Conservation (phyloP, 2,888 invertebrate species). For the Perdita meconis region DNA sequence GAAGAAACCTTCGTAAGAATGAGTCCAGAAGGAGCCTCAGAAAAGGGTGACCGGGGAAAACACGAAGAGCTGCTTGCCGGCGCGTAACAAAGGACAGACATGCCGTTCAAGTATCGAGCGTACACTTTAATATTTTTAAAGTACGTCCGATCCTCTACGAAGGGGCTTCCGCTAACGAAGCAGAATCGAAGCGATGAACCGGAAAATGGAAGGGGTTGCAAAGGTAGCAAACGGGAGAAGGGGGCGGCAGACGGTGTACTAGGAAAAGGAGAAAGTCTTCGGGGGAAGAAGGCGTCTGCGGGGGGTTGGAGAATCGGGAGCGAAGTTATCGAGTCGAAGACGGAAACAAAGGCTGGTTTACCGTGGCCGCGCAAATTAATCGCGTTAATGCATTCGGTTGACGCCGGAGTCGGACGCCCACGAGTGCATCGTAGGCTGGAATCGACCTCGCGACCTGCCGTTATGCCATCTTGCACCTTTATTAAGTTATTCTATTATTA, state of each 20-base stretch:
- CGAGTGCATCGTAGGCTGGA: slow-evolving; percentile 25
- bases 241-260: neutral
- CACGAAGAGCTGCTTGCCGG: slow-evolving; percentile 61
- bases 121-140: slow-evolving; percentile 70
- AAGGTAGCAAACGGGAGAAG: slow-evolving; percentile 20
- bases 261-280: slow-evolving; percentile 19
- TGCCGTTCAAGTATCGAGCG: slow-evolving; percentile 50
- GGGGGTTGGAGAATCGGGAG: slow-evolving; percentile 39
- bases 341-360: slow-evolving; percentile 59
- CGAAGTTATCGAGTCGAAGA: slow-evolving; percentile 54
- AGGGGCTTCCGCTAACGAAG: slow-evolving; percentile 70
- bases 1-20: slow-evolving; percentile 4
- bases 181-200: slow-evolving; percentile 62
- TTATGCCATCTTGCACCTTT: slow-evolving; percentile 30
- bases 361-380: slow-evolving; percentile 68
- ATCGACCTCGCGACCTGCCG: slow-evolving; percentile 22
- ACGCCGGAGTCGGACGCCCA: slow-evolving; percentile 33
- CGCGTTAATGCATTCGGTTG: slow-evolving; percentile 65
- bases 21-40: slow-evolving; percentile 20
- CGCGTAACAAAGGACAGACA: slow-evolving; percentile 61
- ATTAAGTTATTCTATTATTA: slow-evolving; percentile 51
- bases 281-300: slow-evolving; percentile 20
- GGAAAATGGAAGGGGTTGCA: slow-evolving; percentile 61
- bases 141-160: slow-evolving; percentile 65
- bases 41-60: too few species aligned